These are phyloP conservation scores for Apogon talboti DNA, from an alignment of 2,797 vertebrate species.

Conservation along the genomic window DNA sequence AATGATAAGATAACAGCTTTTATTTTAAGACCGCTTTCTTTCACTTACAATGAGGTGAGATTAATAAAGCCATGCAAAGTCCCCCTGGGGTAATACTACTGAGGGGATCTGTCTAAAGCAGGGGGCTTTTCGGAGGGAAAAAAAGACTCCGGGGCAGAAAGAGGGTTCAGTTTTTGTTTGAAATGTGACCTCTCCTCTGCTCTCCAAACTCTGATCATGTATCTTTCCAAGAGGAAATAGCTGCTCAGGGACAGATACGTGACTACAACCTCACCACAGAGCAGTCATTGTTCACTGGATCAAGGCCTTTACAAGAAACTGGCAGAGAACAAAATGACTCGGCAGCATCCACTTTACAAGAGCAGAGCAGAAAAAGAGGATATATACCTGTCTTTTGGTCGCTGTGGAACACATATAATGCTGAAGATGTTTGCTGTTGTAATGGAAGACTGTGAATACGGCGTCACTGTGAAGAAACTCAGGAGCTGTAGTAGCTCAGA, in stretches of 20 bases:
- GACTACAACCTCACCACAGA: slow-evolving; percentile 35
- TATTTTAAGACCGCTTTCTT: slow-evolving; percentile 5
- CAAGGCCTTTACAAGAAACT: slow-evolving; percentile 14
- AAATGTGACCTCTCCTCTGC: slow-evolving; percentile 44
- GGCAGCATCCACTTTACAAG: not conserved
- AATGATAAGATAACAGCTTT: slow-evolving; percentile 23
- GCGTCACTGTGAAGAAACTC: no score
- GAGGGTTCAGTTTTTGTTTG: slow-evolving; percentile 37
- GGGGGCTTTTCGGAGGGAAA: slow-evolving; percentile 17
- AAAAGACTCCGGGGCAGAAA: slow-evolving; percentile 10
- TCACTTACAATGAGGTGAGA: slow-evolving; percentile 12
- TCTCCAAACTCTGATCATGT: slow-evolving; percentile 28
- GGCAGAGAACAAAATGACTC: slow-evolving; percentile 4
- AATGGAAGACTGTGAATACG: no score
- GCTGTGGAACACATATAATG: not conserved
- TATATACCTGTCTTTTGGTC: not conserved
- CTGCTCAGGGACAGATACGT: slow-evolving; percentile 41
- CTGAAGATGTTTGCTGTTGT: not conserved
- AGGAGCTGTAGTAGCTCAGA: no score
- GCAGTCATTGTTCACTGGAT: slow-evolving; percentile 45
- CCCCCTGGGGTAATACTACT: not conserved
- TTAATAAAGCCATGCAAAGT: slow-evolving; percentile 13
- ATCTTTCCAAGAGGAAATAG: slow-evolving; percentile 45
- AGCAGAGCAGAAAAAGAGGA: slow-evolving; percentile 5
- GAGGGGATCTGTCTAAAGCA: slow-evolving; percentile 2